phyloP scores from a whole-genome alignment of 1,140 invertebrate genomes.

The Papilio dardanus region DNA sequence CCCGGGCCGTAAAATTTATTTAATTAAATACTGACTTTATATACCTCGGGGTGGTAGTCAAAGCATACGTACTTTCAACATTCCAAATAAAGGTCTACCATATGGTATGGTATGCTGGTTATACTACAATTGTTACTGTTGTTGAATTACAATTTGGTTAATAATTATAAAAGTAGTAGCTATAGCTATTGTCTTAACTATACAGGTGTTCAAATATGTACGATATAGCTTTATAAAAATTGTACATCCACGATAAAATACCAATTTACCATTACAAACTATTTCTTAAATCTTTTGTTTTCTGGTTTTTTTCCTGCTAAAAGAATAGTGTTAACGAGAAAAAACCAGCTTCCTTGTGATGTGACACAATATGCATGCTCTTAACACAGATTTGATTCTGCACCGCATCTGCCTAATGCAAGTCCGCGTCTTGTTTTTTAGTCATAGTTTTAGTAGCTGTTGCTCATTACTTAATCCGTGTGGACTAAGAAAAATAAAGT shows the following conservation, averaged over 20 bases:
- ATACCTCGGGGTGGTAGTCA: not conserved
- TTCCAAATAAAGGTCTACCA: not conserved
- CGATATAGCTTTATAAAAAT: too few species aligned
- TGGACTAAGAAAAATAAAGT: not conserved
- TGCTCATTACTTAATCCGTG: not conserved
- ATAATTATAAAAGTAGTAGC: too few species aligned
- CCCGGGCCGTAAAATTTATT: not conserved
- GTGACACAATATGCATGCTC: slow-evolving; percentile 17
- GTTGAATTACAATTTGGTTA: too few species aligned
- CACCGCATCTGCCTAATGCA: not conserved
- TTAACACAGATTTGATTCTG: slow-evolving; percentile 19
- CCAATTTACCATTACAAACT: not conserved
- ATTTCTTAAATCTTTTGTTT: not conserved
- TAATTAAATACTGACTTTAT: not conserved
- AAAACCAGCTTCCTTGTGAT: not conserved
- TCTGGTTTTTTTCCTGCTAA: not conserved
- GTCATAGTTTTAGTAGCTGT: not conserved
- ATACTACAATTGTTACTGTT: too few species aligned
- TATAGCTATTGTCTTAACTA: too few species aligned
- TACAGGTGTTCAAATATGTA: too few species aligned
- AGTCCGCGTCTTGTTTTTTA: not conserved
- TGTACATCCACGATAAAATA: too few species aligned
- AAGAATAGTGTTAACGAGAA: slow-evolving; percentile 16
- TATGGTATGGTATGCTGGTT: not conserved
- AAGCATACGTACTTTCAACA: not conserved